These are phyloP conservation scores for Timandra comae DNA, from an alignment of 2,888 invertebrate genomes.

Conservation along the genomic window DNA sequence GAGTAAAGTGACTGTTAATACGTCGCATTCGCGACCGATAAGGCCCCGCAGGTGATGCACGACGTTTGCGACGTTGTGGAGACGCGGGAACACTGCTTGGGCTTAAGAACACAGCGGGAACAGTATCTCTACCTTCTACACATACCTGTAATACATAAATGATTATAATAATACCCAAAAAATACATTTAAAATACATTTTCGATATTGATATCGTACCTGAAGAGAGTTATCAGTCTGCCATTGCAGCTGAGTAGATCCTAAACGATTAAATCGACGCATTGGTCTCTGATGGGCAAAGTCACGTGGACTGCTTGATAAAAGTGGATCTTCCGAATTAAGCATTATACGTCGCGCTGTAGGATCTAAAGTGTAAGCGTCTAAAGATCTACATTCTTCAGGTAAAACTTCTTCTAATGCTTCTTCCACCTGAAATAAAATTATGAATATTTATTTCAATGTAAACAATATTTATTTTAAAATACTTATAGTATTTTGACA, in stretches of 20 bases:
- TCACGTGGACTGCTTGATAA: conserved; percentile 90
- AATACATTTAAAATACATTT: too few relatives aligned
- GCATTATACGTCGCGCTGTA: conserved; percentile 89
- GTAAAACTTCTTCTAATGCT: conserved; percentile 88
- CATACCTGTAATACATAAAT: conserved; percentile 45
- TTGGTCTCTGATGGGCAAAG: conserved; percentile 73
- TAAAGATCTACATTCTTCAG: conserved; percentile 82
- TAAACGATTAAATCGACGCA: conserved; percentile 49
- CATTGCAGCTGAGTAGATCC: conserved; percentile 48
- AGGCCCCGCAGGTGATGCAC: conserved; percentile 79
- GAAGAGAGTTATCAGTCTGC: conserved; percentile 58
- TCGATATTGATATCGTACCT: too few relatives aligned
- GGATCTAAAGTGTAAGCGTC: conserved; percentile 80
- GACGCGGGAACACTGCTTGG: conserved; percentile 83
- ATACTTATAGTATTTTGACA: too few relatives aligned
- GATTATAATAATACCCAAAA: not conserved
- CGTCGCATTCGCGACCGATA: conserved; percentile 69
- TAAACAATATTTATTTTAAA: too few relatives aligned
- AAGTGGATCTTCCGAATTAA: conserved; percentile 90
- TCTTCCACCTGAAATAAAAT: conserved; percentile 82
- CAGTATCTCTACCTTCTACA: conserved; percentile 79
- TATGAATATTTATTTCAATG: too few relatives aligned
- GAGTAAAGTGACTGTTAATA: conserved; percentile 83
- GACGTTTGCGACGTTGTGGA: conserved; percentile 79
- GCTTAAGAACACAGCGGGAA: conserved; percentile 86